Conservation (phyloP, 1,140 invertebrate genomes). For the Eueides isabella region DNA sequence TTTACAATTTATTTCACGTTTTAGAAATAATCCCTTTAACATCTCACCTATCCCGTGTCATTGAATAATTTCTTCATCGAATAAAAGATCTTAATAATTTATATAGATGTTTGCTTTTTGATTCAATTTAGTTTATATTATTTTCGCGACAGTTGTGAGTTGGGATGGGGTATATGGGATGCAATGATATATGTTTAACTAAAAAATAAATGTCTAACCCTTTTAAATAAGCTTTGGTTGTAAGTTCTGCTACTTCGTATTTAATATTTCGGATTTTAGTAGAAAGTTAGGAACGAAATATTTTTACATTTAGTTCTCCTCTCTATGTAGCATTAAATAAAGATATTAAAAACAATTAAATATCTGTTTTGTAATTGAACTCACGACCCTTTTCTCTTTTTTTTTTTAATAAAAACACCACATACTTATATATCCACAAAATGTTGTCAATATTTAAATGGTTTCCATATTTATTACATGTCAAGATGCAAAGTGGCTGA, state of each 20-base stretch:
- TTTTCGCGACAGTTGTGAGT: background rate
- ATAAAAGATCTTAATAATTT: background rate
- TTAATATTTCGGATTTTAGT: too few relatives aligned
- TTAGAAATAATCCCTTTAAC: background rate
- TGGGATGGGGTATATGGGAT: too few relatives aligned
- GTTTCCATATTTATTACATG: slow-evolving; percentile 5
- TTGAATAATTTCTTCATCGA: background rate
- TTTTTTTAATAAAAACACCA: background rate
- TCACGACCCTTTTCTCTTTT: background rate
- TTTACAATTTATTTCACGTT: background rate
- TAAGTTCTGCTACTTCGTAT: too few relatives aligned
- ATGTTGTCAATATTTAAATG: background rate
- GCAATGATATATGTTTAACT: too few relatives aligned
- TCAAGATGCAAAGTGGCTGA: background rate
- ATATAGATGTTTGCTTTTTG: background rate
- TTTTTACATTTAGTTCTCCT: too few relatives aligned
- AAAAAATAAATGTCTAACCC: too few relatives aligned
- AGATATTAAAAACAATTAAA: background rate
- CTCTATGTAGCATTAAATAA: too few relatives aligned
- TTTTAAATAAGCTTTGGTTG: too few relatives aligned
- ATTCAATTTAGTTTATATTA: background rate
- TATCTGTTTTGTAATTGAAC: background rate
- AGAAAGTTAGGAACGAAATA: too few relatives aligned
- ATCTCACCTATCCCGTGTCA: background rate
- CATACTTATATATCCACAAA: background rate